Evolutionary conservation across 2,888 invertebrate genomes (phyloP).

Genomic region (Julus scandinavius): DNA sequence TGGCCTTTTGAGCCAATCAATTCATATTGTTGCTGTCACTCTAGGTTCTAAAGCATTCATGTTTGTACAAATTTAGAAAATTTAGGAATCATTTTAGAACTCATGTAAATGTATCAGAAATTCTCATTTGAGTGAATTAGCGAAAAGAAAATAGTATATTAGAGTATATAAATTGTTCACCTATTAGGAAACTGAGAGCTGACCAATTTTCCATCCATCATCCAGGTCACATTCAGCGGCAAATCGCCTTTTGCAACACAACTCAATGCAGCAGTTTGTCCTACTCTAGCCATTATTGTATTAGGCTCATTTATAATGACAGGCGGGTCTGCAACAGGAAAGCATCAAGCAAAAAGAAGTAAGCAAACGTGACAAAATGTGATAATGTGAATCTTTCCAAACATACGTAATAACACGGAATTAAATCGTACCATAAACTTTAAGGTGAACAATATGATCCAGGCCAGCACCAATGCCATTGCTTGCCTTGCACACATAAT

Average conservation of each 20-base stretch:
- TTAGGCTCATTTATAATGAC: constrained; percentile 11
- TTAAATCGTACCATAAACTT: constrained; percentile 64
- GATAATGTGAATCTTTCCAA: not conserved
- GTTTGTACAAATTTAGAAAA: no score
- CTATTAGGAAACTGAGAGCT: not conserved
- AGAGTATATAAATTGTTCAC: not conserved
- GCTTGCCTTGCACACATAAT: constrained; percentile 65
- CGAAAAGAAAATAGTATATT: no score
- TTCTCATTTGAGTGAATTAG: no score
- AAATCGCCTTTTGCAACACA: constrained; percentile 54
- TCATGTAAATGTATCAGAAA: no score
- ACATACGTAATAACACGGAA: no score
- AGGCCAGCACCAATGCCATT: constrained; percentile 65
- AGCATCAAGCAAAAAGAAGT: not conserved
- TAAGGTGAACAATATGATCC: constrained; percentile 65
- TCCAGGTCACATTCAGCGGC: constrained; percentile 52
- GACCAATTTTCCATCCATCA: constrained; percentile 53
- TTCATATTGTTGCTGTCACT: no score
- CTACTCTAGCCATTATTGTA: constrained; percentile 22
- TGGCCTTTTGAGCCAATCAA: no score
- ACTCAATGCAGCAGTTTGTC: constrained; percentile 43
- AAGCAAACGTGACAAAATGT: not conserved
- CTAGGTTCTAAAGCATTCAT: no score
- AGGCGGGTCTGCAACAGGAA: constrained; percentile 50
- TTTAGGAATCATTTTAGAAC: no score